Conservation (phyloP, 2,113 vertebrate genomes). For the Barnardius zonarius region DNA sequence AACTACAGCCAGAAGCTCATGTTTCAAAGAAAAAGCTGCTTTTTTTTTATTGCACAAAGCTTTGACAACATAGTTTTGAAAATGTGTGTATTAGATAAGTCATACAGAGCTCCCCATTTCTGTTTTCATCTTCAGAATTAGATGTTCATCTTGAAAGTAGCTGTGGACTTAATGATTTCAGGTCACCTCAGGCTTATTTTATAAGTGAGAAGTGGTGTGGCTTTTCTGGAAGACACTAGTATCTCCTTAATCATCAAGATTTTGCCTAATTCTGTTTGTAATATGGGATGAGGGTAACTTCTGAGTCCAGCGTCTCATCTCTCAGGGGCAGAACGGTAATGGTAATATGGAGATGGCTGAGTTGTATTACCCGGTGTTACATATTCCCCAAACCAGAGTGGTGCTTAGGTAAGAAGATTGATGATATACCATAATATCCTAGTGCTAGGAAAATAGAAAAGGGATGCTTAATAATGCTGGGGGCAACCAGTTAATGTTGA, state of each 20-base stretch:
- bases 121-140: neutral
- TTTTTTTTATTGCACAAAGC: neutral
- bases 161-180: neutral
- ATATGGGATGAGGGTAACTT: neutral
- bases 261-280: neutral
- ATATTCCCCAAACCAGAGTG: neutral
- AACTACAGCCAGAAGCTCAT: neutral
- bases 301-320: neutral
- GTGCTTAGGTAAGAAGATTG: neutral
- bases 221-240: neutral
- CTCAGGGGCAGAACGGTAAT: neutral
- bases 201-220: neutral
- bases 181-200: neutral
- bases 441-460: no score
- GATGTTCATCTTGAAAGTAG: neutral
- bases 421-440: neutral
- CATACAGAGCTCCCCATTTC: neutral
- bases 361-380: neutral
- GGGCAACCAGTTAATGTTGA: neutral
- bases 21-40: neutral
- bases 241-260: neutral
- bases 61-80: neutral
- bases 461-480: neutral
- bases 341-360: neutral
- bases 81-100: neutral